Evolutionary conservation across 2,797 vertebrate species (phyloP).

Genomic region (Pseudomugil gertrudae): DNA sequence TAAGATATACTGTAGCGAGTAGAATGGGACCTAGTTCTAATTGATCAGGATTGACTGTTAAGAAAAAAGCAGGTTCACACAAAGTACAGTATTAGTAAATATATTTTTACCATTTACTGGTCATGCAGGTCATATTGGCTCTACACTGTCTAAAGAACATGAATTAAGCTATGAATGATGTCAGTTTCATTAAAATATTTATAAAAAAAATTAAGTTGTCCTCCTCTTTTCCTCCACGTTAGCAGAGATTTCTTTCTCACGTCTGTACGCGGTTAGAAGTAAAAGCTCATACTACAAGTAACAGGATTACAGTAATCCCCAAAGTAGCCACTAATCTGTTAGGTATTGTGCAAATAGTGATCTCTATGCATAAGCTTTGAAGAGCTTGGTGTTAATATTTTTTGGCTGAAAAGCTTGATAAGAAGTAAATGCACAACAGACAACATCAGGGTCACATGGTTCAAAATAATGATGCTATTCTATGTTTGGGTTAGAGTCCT

Average conservation of each 20-base stretch:
- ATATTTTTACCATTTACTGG: background rate
- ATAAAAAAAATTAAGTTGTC: too few species aligned
- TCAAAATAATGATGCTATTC: constrained; percentile 3
- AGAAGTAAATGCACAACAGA: constrained; percentile 16
- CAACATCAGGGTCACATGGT: constrained; percentile 26
- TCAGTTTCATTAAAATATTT: constrained; percentile 1
- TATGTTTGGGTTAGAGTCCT: constrained; percentile 4
- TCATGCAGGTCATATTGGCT: background rate
- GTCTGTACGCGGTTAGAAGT: constrained; percentile 25
- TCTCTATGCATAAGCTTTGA: constrained; percentile 35
- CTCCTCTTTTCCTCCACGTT: constrained; percentile 7
- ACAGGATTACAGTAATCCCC: constrained; percentile 62
- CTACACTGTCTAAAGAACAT: background rate
- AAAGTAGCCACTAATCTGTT: constrained; percentile 60
- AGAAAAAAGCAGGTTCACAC: constrained; percentile 8
- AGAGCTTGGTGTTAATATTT: constrained; percentile 34
- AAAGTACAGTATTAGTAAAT: constrained; percentile 7
- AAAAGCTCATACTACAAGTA: constrained; percentile 46
- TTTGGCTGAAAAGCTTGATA: constrained; percentile 16
- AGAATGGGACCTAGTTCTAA: constrained; percentile 37
- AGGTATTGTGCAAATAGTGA: constrained; percentile 53
- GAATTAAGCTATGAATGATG: background rate
- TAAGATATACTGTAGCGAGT: constrained; percentile 44
- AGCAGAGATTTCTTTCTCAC: constrained; percentile 29
- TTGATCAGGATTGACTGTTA: constrained; percentile 21